Conservation (phyloP, 2,113 vertebrate genomes). For the Orthochromis indermauri region DNA sequence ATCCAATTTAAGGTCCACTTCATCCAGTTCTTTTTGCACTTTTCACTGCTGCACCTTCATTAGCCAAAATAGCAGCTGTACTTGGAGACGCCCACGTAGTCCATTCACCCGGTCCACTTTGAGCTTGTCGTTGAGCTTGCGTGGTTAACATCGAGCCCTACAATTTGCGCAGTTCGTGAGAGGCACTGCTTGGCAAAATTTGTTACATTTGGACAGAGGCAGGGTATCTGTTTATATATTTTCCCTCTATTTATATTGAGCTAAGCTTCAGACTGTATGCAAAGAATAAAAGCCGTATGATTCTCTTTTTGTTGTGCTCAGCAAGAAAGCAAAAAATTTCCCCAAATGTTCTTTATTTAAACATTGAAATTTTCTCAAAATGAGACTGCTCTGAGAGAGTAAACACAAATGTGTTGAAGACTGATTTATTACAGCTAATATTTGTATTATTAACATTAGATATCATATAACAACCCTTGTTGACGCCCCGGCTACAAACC, state of each 20-base stretch:
- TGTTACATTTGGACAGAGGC: background rate
- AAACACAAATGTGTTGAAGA: constrained; percentile 1
- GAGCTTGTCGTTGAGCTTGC: background rate
- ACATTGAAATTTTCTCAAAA: background rate
- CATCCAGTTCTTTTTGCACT: background rate
- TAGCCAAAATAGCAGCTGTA: background rate
- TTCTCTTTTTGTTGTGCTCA: background rate
- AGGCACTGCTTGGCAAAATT: background rate
- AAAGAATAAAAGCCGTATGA: background rate
- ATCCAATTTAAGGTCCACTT: background rate
- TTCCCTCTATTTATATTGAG: background rate
- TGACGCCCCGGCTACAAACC: background rate
- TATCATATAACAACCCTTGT: background rate
- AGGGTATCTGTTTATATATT: background rate
- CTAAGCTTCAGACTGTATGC: background rate
- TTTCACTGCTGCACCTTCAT: background rate
- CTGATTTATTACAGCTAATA: background rate
- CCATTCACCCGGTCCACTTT: background rate
- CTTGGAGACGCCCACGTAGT: background rate
- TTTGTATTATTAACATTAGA: background rate
- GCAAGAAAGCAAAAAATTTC: background rate
- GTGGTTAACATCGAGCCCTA: background rate
- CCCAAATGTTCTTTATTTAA: background rate
- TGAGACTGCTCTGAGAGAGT: background rate
- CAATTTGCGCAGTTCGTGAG: background rate